phyloP scores from a whole-genome alignment of 1,140 invertebrate species.

The Calephelis virginiensis region DNA sequence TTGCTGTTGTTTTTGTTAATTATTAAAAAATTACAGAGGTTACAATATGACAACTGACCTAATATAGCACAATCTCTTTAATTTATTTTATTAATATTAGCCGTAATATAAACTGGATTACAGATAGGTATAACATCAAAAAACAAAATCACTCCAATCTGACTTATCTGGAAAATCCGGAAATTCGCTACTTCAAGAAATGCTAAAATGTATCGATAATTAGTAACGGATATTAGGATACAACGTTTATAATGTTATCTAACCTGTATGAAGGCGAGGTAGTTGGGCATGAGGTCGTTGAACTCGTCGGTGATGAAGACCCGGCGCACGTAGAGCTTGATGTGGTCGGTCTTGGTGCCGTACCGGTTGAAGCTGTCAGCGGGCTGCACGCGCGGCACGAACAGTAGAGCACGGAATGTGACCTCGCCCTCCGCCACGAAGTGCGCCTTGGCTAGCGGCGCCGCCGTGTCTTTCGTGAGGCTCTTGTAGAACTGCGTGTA shows the following conservation, averaged over 20 bases:
- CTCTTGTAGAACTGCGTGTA: constrained; percentile 97
- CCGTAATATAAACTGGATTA: too few relatives aligned
- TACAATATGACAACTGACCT: too few relatives aligned
- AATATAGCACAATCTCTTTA: too few relatives aligned
- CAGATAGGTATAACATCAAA: too few relatives aligned
- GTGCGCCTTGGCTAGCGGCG: constrained; percentile 91
- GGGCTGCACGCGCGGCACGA: constrained; percentile 93
- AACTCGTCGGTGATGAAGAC: constrained; percentile 99
- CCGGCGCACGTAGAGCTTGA: constrained; percentile 96
- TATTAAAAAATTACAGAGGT: too few relatives aligned
- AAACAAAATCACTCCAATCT: too few relatives aligned
- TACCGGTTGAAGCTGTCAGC: constrained; percentile 97
- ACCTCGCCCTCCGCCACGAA: constrained; percentile 99
- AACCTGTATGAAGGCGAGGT: constrained; percentile 88
- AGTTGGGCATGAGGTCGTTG: constrained; percentile 99
- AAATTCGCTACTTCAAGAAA: too few relatives aligned
- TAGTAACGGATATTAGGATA: too few relatives aligned
- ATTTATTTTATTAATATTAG: too few relatives aligned
- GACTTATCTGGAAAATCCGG: too few relatives aligned
- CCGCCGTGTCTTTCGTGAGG: constrained; percentile 93
- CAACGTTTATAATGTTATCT: not conserved
- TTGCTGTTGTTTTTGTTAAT: too few relatives aligned
- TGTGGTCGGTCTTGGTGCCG: constrained; percentile 95
- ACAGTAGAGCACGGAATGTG: constrained; percentile 97
- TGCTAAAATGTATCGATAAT: too few relatives aligned